Evolutionary conservation across 2,113 vertebrate genomes (phyloP), one percentile per base, ranked within the genome.

Genomic region (Poeciliopsis prolifica): DNA sequence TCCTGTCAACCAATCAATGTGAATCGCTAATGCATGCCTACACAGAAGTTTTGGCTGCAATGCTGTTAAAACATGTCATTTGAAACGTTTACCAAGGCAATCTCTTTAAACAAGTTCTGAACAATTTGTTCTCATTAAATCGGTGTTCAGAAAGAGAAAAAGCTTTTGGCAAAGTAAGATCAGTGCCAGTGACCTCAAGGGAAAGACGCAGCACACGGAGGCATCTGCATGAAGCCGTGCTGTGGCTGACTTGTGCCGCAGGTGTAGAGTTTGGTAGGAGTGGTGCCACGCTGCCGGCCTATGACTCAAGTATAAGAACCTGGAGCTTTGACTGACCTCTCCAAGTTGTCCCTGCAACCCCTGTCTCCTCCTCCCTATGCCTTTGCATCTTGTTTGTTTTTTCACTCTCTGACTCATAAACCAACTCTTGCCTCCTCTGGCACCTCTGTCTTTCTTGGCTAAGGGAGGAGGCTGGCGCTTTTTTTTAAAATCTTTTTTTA

Each of bases 301-400:
- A n/a, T 83, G 87, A 88, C 79, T 90, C 89, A 89, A 66, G 37
- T 78, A 87, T 83, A 84, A 89, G 70, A 63, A 77, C 81, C 81
- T 10, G 68, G 19, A 85, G 88, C 70, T 72, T 58, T 17, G 28
- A 82, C 71, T 79, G 86, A 86, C 84, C 86, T 87, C 73, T 79
- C 70, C 79, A 68, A 74, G 60, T 64, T 81, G 60, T 71, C 75
- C 66, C 58, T 37, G 28, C 24, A 58, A 13, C n/a, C 37, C 28
- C 13, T 22, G 8, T 33, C 24, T 31, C 28, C 22, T 19, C 54
- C 48, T 74, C 60, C 40, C 40, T 37, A 63, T 79, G 65, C 66
- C 60, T 61, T 66, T 74, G 70, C 85, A 86, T 74, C 65, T 78
- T 78, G 61, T 68, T 77, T 84, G 78, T 77, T 78, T 74, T 35